Percentiles rank a stretch among this genome's conserved stretches.
These are phyloP conservation scores for Caenorhabditis sp. DNA, from an alignment of 2,888 invertebrate genomes.

Conservation along the genomic window DNA sequence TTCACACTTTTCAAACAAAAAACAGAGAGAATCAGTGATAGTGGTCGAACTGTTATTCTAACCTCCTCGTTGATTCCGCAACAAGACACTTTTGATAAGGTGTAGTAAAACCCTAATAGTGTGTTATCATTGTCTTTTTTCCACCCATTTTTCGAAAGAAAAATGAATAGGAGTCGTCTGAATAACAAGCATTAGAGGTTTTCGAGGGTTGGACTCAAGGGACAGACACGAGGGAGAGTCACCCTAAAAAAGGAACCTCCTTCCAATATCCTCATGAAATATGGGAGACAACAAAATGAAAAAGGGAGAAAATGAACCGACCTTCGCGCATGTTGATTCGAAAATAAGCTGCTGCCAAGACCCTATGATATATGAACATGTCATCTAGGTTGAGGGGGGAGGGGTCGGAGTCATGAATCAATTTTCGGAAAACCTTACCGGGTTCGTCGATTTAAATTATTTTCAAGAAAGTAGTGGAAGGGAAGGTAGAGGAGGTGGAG, in stretches of 20 bases:
- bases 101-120: conserved; percentile 29
- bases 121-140: conserved; percentile 18
- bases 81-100: conserved; percentile 44
- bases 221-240: conserved; percentile 3
- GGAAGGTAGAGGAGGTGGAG: conserved; percentile 2
- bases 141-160: conserved; percentile 13
- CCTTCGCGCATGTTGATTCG: conserved; percentile 47
- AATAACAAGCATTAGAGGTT: conserved; percentile 13
- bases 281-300: conserved; percentile 34
- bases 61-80: conserved; percentile 52
- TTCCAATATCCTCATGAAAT: conserved; percentile 22
- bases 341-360: conserved; percentile 56
- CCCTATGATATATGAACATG: conserved; percentile 52
- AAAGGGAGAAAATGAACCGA: conserved; percentile 36
- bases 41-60: conserved; percentile 57
- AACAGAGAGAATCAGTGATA: conserved; percentile 12
- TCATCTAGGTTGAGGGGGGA: conserved; percentile 32
- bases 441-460: conserved; percentile 34
- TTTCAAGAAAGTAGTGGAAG: neutral
- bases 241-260: neutral
- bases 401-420: conserved; percentile 40
- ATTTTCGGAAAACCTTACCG: conserved; percentile 55
- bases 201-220: conserved; percentile 6
- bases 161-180: conserved; percentile 8
- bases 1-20: conserved; percentile 50